Evolutionary conservation across 1,140 invertebrate genomes (phyloP), one percentile per base, ranked within the genome.

Genomic region (Teleopsis dalmanni): DNA sequence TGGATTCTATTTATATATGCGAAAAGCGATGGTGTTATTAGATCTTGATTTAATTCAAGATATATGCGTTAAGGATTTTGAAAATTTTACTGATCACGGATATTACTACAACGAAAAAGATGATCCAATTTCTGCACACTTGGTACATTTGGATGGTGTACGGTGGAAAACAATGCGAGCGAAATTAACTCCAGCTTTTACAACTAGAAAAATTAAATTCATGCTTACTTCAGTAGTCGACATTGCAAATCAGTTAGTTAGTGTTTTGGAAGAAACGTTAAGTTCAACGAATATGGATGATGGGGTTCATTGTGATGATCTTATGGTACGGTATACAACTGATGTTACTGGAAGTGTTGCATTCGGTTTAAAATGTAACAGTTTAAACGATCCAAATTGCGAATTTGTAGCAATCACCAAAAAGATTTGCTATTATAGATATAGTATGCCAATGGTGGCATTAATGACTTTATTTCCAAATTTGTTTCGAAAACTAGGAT

Each of bases 1-100:
- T 7, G 60, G 60, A 2, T 54, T 58, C 36, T 63, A 60, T 13
- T 60, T 58, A 19, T 35, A 52, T 4, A 18, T 53, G 16, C 45
- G 56, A 1, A 44, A 46, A 8, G 56, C 48, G 4, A 47, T 59
- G 0, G 47, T 60, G 11, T 23, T 60, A 14, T 37, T 61, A 8
- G 78, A 83, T 58, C 66, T 78, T n/a, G 75, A 79, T 13, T 55
- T 84, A 0, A 73, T 83, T 0, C 80, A 79, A 55, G 58, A 70
- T 22, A 72, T 84, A 10, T 54, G 82, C 41, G 69, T 77, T 2
- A 79, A 76, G 57, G 77, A 82, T 57, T 81, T 79, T 49, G 51
- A 70, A 18, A 54, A 67, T 31, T 80, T 81, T 49, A 44, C 59
- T 8, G 72, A 76, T 53, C 73, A 74, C 26, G 72, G 70, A 4